Evolutionary conservation across 2,888 invertebrate species (phyloP), one percentile per base, ranked within the genome.

Genomic region (Drosophila peninsularis): DNA sequence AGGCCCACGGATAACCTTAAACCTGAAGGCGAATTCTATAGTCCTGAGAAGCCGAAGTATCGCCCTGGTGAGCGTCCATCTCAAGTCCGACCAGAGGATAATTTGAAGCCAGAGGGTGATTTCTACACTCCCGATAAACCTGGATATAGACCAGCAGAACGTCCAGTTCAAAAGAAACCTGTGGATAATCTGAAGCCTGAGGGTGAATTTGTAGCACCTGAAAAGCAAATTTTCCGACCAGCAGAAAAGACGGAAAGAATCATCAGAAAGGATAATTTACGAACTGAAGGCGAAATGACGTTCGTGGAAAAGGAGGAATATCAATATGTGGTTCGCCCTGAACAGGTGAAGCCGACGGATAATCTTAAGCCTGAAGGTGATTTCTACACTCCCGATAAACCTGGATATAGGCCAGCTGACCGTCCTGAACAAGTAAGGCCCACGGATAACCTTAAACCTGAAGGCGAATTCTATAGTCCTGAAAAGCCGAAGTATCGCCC

Each of bases 181-280:
- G 85, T 84, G 53, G 94, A 94, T 32, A 94, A 94, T n/a, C 30
- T 62, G 5, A 92, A 90, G 54, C 94, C 94, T 0, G 94, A 95
- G 77, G 94, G 95, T 0, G 94, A 94, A n/a, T 36, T 36, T 36
- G 36, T 36, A 6, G n/a, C 36, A 36, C 36, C 36, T 6, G 36
- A 36, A 36, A 36, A 36, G 6, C 36, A 36, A 36, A 14, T 36
- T 36, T 36, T 36, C 36, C 36, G 36, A 36, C 36, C 36, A 36
- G 36, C 36, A 4, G 36, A 36, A 2, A 36, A 36, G 14, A 36
- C 36, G 5, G 36, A 36, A 36, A 14, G 36, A 36, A n/a, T 36
- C 1, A n/a, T 36, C 36, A 36, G 36, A n/a, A 36, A 36, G 6
- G 36, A 36, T 36, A 36, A 36, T 36, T 36, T 36, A 13, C 36